Evolutionary conservation across 2,797 vertebrate species (phyloP).

Genomic region (Leucoraja ocellata): DNA sequence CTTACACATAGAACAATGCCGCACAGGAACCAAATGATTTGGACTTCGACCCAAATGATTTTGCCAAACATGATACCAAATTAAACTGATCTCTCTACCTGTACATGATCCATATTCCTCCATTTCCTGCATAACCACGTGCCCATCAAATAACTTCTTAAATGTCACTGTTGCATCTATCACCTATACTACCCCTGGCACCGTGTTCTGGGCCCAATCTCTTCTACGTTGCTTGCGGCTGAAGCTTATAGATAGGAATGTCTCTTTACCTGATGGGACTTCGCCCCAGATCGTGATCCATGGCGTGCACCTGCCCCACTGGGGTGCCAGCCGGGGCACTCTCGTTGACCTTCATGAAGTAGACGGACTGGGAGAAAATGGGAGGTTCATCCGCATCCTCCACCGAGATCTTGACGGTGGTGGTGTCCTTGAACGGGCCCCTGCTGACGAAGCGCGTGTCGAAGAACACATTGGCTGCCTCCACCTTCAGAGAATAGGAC

Average conservation of each 20-base stretch:
- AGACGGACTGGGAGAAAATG: constrained; percentile 75
- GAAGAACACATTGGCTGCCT: constrained; percentile 77
- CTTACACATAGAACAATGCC: no score
- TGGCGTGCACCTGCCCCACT: constrained; percentile 79
- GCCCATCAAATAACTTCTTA: no score
- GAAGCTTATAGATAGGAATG: constrained; percentile 40
- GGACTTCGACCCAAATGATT: no score
- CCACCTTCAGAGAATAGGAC: constrained; percentile 84
- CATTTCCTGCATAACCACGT: no score
- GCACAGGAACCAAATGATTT: no score
- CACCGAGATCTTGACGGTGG: constrained; percentile 80
- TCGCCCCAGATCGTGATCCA: constrained; percentile 73
- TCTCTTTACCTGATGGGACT: constrained; percentile 76
- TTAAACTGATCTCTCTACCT: no score
- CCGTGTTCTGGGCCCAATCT: no score
- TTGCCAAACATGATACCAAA: no score
- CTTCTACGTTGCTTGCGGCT: no score
- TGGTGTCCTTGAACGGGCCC: constrained; percentile 88
- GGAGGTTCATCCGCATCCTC: constrained; percentile 94
- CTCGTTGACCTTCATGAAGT: constrained; percentile 85
- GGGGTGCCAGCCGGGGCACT: constrained; percentile 81
- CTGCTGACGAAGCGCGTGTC: constrained; percentile 71
- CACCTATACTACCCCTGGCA: no score
- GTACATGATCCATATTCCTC: no score
- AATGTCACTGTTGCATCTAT: no score